Evolutionary conservation across 2,113 vertebrate species (phyloP), one percentile per base, ranked within the genome.

Genomic region (Hydrolagus affinis): DNA sequence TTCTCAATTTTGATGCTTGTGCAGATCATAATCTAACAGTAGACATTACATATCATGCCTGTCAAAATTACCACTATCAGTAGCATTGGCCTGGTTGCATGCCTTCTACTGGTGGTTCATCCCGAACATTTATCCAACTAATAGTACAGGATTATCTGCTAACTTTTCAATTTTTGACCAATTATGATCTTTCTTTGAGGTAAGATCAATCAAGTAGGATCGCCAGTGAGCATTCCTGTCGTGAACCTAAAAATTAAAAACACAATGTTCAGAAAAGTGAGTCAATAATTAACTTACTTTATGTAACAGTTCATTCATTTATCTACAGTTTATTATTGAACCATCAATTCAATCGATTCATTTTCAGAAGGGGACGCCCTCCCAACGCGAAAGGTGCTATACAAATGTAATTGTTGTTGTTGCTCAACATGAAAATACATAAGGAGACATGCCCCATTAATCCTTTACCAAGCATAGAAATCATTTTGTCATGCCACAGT

Each of bases 101-200:
- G 28, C 78, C 62, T 28, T 68, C 78, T 25, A 68, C 23, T 68
- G 78, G 12, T 30, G 4, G 60, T 66, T 83, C 25, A 83, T 32
- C 21, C 14, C 59, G 25, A 28, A 80, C 64, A 62, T 62, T 80
- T 62, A 83, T 68, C 78, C 78, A 83, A 17, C 14, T 83, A 17
- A 83, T 25, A 7, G 62, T 30, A 85, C 72, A 0, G 88, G 30
- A n/a, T 85, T 86, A 4, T 85, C 89, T 0, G 25, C 85, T 0
- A 90, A 86, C 0, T 88, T 87, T 59, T 91, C 87, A 32, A 92
- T 93, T 87, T 91, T 92, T 86, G 91, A 92, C 91, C 91, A 92
- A 0, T 92, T 92, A 17, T 92, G 91, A 86, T 90, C 85, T 70
- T 91, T 92, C 78, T 91, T 93, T 4, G 87, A 85, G 0, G 90